Base-by-base conservation (phyloP, 2,888 invertebrate species). In the Andrena haemorrhoa region DNA sequence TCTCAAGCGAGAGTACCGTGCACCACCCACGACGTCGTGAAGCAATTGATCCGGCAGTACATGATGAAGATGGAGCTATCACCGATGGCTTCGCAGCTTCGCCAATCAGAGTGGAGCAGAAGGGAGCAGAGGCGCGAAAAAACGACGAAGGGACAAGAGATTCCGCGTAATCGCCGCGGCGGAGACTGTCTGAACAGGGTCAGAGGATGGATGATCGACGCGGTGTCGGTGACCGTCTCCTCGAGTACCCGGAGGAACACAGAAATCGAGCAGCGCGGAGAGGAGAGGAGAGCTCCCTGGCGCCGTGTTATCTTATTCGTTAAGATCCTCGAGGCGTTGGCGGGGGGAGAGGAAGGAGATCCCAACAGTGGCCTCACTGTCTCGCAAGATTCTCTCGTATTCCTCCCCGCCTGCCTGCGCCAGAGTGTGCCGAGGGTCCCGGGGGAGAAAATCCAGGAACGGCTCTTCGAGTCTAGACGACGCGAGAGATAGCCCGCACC, bases 221-320 rank as follows among this genome's bases (percentile, higher is more conserved):
- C 63, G 87, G 88, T 89, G 91, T 90, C 91, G 90, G 90, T 91
- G 92, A 92, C 91, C 92, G 91, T 90, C 90, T 88, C 88, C 88
- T 90, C 77, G 85, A 77, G 82, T 82, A 66, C 65, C 79, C 79
- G 72, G 29, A 65, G 35, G 29, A 33, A 31, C 51, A 70, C 72
- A 75, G 58, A 70, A 70, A 64, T 51, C 53, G 58, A 61, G 49
- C 65, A 31, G 20, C 20, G 41, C 66, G 3, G 26, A 47, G 72
- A 47, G 35, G 73, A 51, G 58, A 49, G 73, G 79, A 70, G 79
- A 89, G 86, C 88, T 90, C 89, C 88, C 86, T 93, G 93, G 93
- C 92, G 93, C 92, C 92, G 92, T 83, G 90, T 92, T 93, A 93
- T 93, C 93, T 92, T 88, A 85, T 92, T 91, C 90, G 92, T 90